Conservation (phyloP, 2,797 vertebrate species). For the Aldrovandia affinis region DNA sequence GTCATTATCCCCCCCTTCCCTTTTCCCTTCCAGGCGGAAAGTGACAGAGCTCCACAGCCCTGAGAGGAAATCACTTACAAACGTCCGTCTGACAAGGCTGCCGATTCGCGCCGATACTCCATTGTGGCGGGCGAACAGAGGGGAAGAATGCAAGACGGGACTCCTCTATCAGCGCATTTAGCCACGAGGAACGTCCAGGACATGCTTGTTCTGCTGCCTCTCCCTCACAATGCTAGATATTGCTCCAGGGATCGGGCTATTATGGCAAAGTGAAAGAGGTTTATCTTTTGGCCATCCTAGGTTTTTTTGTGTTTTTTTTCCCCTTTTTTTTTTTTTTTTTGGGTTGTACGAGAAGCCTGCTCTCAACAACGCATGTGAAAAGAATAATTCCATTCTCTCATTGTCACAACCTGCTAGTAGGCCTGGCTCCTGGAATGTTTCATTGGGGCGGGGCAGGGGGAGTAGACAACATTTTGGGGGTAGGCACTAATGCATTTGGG, state of each 20-base stretch:
- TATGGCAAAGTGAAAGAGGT: conserved; percentile 66
- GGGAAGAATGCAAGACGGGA: conserved; percentile 66
- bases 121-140: conserved; percentile 64
- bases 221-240: conserved; percentile 67
- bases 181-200: conserved; percentile 69
- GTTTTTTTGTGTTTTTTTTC: conserved; percentile 61
- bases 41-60: neutral
- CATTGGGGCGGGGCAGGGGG: no score
- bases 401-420: neutral
- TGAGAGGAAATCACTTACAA: conserved; percentile 64
- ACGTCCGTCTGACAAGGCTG: conserved; percentile 72
- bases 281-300: conserved; percentile 63
- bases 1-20: neutral
- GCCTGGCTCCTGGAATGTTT: neutral
- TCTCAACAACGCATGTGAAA: conserved; percentile 60
- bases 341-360: conserved; percentile 47
- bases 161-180: conserved; percentile 54
- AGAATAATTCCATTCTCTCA: conserved; percentile 42
- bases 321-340: conserved; percentile 41
- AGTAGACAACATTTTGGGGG: no score
- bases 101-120: conserved; percentile 68
- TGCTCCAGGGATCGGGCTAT: conserved; percentile 65
- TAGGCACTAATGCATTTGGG: no score
- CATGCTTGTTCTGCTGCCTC: conserved; percentile 57
- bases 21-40: neutral